Base-by-base conservation (phyloP, 2,888 invertebrate genomes). In the Synanthedon myopaeformis region DNA sequence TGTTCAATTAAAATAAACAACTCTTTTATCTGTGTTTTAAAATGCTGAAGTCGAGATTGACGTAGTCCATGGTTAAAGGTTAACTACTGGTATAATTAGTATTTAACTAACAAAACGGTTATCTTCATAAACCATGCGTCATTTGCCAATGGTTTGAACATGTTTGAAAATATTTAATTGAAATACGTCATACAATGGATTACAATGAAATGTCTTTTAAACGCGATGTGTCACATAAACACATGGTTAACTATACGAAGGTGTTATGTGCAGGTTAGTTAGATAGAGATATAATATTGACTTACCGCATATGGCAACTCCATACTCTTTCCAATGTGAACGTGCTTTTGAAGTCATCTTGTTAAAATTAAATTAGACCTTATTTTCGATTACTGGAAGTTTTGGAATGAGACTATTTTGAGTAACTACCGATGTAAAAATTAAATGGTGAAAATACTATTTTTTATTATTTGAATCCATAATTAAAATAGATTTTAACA, bases 321-420 rank as follows among this genome's bases (percentile, higher is more conserved):
- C 86, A 79, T 88, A 88, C 84, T 88, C 88, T 81, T 88, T 88
- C 88, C 86, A 88, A 80, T 88, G 88, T 72, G 87, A 86, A 75
- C 84, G 84, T 79, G 84, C 79, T 80, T 82, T 86, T 72, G 84
- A 80, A 74, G 87, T 84, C 88, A 88, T 88, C 74, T 77, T 65
- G 71, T 74, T 67, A 72, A 70, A 70, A 73, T 67, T 67, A 60
- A 64, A 65, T 65, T 63, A 70, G 65, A 61, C 65, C 74, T 71
- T 69, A 70, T 66, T 69, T 72, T 63, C 55, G 62, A 66, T 72
- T 74, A 79, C 72, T 77, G 79, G 78, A 74, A 59, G 74, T 72
- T 80, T 82, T 86, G 87, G 87, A 87, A 87, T 87, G 87, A 87
- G 84, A 84, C 84, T 84, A 78, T 77, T 74, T 86, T 87, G 87